A percentile compares a stretch with the other conserved stretches of the same genome.
Evolutionary conservation across 2,888 invertebrate genomes (phyloP).

Genomic region (Leucophenga maculata): DNA sequence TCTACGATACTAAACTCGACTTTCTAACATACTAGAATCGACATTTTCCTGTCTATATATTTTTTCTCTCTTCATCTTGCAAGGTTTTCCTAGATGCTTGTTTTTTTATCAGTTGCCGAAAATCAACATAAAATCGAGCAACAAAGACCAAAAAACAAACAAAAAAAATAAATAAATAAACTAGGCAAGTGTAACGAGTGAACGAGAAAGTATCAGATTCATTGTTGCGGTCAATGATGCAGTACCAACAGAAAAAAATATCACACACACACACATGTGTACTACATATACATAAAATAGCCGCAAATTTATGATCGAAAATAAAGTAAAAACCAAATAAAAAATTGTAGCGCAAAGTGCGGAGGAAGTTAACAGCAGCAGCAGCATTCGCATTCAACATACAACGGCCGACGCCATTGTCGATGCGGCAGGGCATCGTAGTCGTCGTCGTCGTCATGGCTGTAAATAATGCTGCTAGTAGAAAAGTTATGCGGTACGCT

Average conservation of each 20-base stretch:
- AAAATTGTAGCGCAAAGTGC: conserved; percentile 13
- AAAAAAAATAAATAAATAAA: neutral
- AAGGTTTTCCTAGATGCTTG: neutral
- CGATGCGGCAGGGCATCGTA: neutral
- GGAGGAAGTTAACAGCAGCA: conserved; percentile 15
- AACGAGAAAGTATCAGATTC: conserved; percentile 14
- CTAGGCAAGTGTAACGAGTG: conserved; percentile 5
- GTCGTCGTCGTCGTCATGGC: conserved; percentile 18
- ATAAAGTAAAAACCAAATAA: conserved; percentile 15
- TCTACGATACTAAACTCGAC: too few species aligned
- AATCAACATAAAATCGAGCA: conserved; percentile 30
- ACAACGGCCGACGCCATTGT: neutral
- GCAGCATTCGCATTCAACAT: neutral
- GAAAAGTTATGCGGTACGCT: too few species aligned
- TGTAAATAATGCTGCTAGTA: conserved; percentile 3
- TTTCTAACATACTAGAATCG: too few species aligned
- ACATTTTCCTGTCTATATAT: neutral
- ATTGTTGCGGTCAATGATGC: conserved; percentile 20
- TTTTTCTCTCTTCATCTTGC: conserved; percentile 22
- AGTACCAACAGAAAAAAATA: conserved; percentile 28
- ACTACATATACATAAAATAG: conserved; percentile 30
- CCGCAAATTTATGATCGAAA: conserved; percentile 45
- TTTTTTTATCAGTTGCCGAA: neutral
- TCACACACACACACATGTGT: conserved; percentile 5
- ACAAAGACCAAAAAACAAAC: conserved; percentile 26